phyloP scores from a whole-genome alignment of 2,113 vertebrate species.

The Dasyprocta punctata region DNA sequence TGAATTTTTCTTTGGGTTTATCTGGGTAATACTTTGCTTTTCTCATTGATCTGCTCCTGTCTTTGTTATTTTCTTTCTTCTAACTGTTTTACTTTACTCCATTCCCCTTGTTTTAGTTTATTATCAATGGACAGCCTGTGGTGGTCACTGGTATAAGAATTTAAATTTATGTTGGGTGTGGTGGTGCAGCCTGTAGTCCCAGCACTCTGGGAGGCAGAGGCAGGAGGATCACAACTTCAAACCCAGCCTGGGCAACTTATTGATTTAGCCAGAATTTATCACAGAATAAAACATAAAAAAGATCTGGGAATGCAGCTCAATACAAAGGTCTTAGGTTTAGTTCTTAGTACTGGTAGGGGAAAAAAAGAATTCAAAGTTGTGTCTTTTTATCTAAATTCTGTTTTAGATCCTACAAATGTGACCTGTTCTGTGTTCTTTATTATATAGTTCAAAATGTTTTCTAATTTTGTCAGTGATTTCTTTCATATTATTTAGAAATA shows the following conservation, averaged over 20 bases:
- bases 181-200: background rate
- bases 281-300: background rate
- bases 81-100: background rate
- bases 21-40: background rate
- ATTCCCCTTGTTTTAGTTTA: background rate
- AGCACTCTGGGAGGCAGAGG: background rate
- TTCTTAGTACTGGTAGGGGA: background rate
- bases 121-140: background rate
- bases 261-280: background rate
- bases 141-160: background rate
- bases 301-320: background rate
- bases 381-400: background rate
- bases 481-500: conserved; percentile 45
- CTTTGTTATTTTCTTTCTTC: background rate
- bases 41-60: background rate
- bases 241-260: background rate
- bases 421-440: background rate
- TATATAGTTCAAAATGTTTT: conserved; percentile 14
- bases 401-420: background rate
- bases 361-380: conserved; percentile 7
- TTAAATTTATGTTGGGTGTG: background rate
- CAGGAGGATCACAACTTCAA: background rate
- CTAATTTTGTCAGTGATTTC: conserved; percentile 12
- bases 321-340: background rate
- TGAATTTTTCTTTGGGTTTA: background rate